Evolutionary conservation across 2,797 vertebrate genomes (phyloP), one percentile per base, ranked within the genome.

Genomic region (Pipistrellus nathusii): DNA sequence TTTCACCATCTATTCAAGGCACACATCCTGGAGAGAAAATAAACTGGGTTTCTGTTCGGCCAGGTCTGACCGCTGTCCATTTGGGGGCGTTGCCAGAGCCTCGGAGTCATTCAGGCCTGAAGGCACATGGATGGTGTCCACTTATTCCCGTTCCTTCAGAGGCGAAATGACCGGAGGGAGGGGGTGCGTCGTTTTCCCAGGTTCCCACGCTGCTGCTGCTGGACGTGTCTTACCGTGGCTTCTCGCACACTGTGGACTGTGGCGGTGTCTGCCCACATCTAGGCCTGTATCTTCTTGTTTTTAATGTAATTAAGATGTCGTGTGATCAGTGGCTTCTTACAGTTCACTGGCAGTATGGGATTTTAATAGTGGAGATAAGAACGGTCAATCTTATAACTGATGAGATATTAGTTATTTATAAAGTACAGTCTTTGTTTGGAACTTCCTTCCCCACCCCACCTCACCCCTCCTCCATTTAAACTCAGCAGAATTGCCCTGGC

Each of bases 71-170:
- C 44, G 44, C 44, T 44, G 44, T 9, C 44, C 44, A 1, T 72
- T 3, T 76, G 93, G 35, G 21, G 18, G 81, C 38, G 10, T 32
- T 95, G 57, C 57, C 32, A 80, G 44, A 82, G 13, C 76, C 83
- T 71, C 25, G 62, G 51, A 88, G 12, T 78, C 82, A 64, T 73
- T 87, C 71, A 93, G 48, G 14, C 21, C 89, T 95, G 46, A 76
- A 87, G 75, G 86, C 20, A 68, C 1, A n/a, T 57, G 71, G 32
- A 71, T 75, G 46, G 14, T 55, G 71, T 71, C 46, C 57, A 1
- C 8, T 46, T 48, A 53, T 86, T 53, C 15, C n/a, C 3, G 51
- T 91, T 76, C 32, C 41, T 85, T 80, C 72, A 87, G 51, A 81
- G 5, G 4, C 83, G 27, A 78, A 87, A 51, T 77, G 51, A 71